Percentiles rank a stretch among this genome's conserved stretches.
These are phyloP conservation scores for Protosalanx chinensis DNA, from an alignment of 2,797 vertebrate genomes.

Conservation along the genomic window DNA sequence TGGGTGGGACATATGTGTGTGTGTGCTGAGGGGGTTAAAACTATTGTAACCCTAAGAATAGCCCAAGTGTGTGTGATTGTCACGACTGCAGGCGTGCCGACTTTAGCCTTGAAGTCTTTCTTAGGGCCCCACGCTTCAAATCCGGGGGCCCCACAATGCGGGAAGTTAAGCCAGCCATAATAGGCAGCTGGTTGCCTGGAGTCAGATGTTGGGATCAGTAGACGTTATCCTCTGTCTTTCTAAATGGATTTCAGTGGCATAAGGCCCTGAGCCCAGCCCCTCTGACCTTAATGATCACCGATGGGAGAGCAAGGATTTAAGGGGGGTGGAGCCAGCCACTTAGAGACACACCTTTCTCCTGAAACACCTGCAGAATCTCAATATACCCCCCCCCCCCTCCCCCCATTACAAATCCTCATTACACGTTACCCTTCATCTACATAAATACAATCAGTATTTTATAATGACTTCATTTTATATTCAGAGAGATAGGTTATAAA, in stretches of 20 bases:
- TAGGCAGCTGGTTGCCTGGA: conserved; percentile 53
- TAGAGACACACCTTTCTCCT: conserved; percentile 21
- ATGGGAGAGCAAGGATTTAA: conserved; percentile 20
- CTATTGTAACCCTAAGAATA: conserved; percentile 57
- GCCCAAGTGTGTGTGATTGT: conserved; percentile 49
- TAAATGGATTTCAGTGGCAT: conserved; percentile 41
- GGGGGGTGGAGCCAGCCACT: conserved; percentile 5
- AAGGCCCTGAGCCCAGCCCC: conserved; percentile 13
- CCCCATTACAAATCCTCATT: neutral
- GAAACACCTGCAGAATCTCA: conserved; percentile 50
- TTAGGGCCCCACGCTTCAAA: conserved; percentile 41
- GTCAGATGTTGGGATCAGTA: conserved; percentile 55
- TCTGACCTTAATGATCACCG: conserved; percentile 35
- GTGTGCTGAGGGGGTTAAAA: conserved; percentile 27
- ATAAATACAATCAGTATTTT: neutral
- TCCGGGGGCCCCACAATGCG: conserved; percentile 31
- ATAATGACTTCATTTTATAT: neutral
- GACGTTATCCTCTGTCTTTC: conserved; percentile 50
- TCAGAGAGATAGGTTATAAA: conserved; percentile 23
- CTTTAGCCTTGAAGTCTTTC: conserved; percentile 61
- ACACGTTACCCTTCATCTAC: neutral
- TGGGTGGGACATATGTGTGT: conserved; percentile 16
- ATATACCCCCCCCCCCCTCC: conserved; percentile 9
- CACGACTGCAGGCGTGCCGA: conserved; percentile 38
- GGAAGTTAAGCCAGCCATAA: conserved; percentile 48